These are phyloP conservation scores for Microplitis deprimator DNA, from an alignment of 2,888 invertebrate genomes.

Conservation along the genomic window DNA sequence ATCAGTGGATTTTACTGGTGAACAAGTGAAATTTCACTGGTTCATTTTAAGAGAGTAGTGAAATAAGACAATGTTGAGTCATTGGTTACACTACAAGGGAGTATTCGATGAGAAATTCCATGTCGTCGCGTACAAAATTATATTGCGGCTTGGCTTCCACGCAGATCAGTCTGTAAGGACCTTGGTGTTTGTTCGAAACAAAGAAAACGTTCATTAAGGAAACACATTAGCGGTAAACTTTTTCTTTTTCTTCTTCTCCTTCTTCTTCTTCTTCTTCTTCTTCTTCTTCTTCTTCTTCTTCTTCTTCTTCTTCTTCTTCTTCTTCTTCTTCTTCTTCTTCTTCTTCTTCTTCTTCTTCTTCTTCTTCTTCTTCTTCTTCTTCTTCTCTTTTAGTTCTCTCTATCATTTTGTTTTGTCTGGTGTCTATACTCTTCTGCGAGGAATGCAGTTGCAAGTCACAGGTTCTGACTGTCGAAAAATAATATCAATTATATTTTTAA, in stretches of 20 bases:
- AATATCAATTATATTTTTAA: neutral
- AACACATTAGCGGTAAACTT: constrained; percentile 64
- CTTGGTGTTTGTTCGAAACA: constrained; percentile 64
- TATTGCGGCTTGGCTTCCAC: constrained; percentile 52
- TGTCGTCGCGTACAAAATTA: constrained; percentile 47
- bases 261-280: constrained; percentile 40
- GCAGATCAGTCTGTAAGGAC: constrained; percentile 55
- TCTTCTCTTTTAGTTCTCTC: constrained; percentile 44
- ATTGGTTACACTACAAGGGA: constrained; percentile 2
- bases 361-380: constrained; percentile 51
- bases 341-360: constrained; percentile 51
- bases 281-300: constrained; percentile 52
- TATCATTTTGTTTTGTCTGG: constrained; percentile 46
- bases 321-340: constrained; percentile 39
- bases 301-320: constrained; percentile 51
- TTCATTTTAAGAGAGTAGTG: no score
- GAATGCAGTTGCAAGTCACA: constrained; percentile 35
- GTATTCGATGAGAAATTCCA: constrained; percentile 30
- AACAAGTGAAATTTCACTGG: no score
- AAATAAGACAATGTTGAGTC: constrained; percentile 8
- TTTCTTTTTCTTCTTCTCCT: constrained; percentile 51
- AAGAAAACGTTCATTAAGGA: constrained; percentile 68
- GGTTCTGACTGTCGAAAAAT: constrained; percentile 6
- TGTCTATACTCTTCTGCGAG: constrained; percentile 35
- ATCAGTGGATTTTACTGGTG: no score